Evolutionary conservation across 2,113 vertebrate genomes (phyloP).

Genomic region (Ochotona princeps): DNA sequence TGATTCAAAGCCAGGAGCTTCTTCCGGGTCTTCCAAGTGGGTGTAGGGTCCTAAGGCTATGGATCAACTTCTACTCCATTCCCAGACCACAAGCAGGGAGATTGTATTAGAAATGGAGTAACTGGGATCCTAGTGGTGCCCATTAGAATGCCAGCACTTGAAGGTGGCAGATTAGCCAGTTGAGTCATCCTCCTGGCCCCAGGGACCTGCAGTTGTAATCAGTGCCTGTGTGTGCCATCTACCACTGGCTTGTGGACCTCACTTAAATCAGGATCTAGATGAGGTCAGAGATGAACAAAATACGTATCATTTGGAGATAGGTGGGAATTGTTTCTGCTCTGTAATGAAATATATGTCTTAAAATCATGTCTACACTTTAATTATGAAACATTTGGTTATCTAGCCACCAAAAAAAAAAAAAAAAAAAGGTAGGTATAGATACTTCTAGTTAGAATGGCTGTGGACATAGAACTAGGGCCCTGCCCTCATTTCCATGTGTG

Average conservation of each 20-base stretch:
- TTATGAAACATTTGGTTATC: not conserved
- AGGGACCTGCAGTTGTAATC: not conserved
- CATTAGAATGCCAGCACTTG: no score
- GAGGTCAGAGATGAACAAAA: not conserved
- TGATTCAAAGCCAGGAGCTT: no score
- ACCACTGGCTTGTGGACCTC: not conserved
- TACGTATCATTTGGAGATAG: not conserved
- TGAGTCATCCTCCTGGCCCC: no score
- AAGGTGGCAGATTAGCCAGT: no score
- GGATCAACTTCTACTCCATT: no score
- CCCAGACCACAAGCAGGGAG: no score
- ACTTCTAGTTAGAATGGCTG: not conserved
- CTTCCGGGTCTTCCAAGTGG: no score
- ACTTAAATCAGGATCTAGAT: not conserved
- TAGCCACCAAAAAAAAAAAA: not conserved
- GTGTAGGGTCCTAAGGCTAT: no score
- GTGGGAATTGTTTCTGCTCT: conserved; percentile 2
- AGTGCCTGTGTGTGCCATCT: rapidly evolving
- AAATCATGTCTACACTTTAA: conserved; percentile 2
- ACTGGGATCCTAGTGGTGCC: no score
- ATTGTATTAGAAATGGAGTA: no score
- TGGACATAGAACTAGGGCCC: not conserved
- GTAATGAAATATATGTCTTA: not conserved
- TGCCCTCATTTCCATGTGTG: not conserved
- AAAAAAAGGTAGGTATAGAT: not conserved